Percentiles rank a stretch among this genome's conserved stretches.
These are phyloP conservation scores for Isurus oxyrinchus DNA, from an alignment of 2,113 vertebrate species.

Conservation along the genomic window DNA sequence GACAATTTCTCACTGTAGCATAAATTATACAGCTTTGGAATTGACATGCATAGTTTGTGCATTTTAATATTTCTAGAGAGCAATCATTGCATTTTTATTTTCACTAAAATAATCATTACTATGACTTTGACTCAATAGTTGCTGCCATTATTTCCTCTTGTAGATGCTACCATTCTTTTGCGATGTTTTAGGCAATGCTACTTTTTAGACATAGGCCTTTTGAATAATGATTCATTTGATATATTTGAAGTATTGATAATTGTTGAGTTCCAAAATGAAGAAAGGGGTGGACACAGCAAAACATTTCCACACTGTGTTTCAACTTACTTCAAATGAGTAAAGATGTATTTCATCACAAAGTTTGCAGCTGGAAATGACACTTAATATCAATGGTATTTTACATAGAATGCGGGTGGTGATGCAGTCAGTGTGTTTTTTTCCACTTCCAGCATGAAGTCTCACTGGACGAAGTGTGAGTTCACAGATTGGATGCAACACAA, in stretches of 20 bases:
- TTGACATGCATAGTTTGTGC: background rate
- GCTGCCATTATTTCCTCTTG: background rate
- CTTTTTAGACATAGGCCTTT: background rate
- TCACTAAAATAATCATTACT: background rate
- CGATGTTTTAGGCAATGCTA: background rate
- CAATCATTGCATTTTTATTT: slow-evolving; percentile 2
- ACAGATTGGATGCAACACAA: background rate
- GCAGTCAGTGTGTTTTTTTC: background rate
- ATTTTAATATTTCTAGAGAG: slow-evolving; percentile 7
- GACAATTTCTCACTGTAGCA: slow-evolving; percentile 38
- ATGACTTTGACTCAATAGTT: background rate
- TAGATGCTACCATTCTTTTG: background rate
- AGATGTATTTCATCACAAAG: background rate
- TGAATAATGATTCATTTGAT: background rate
- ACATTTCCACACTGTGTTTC: background rate
- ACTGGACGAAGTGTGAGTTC: background rate
- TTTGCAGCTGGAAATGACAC: background rate
- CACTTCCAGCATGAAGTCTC: background rate
- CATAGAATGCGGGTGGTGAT: background rate
- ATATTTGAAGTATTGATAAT: background rate
- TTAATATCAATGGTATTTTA: background rate
- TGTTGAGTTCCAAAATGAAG: background rate
- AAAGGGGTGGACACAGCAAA: background rate
- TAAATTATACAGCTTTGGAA: slow-evolving; percentile 23
- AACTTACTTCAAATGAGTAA: background rate